Base-by-base conservation (phyloP, 2,888 invertebrate species). In the Teinopalpus imperialis region DNA sequence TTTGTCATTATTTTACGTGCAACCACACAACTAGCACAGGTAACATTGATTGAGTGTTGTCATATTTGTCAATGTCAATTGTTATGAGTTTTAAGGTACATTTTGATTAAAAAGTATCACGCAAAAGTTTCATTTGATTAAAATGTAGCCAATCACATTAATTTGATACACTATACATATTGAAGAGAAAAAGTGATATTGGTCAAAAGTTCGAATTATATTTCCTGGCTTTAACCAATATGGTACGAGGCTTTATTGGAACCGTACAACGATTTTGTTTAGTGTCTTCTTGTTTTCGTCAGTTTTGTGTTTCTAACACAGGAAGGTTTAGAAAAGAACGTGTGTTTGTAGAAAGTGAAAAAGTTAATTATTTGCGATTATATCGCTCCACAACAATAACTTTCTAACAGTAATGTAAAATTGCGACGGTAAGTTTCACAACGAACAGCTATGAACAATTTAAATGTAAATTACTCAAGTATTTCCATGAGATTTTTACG, bases 321-420 rank as follows among this genome's bases (percentile, higher is more conserved):
- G 7, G 8, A 35, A 29, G 13, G 20, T 5, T 10, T 23, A 23
- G 8, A 29, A 18, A 20, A 43, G 30, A 43, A 30, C 23, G 21
- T 23, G 12, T 37, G 34, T 29, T 32, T 27, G 39, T 21, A 34
- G 34, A 40, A 45, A 45, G 45, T 27, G 26, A 34, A 34, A 14
- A 20, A 37, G 10, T 20, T 44, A 44, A 31, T 44, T 44, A 30
- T 31, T 44, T 32, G 26, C 26, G 26, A 44, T 39, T 20, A 37
- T 23, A 32, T 39, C 31, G 8, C 37, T 31, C 3, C 10, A 24
- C 12, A 31, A 37, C 7, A 24, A 18, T 20, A n/a, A 34, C 45
- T 45, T 45, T 39, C 45, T 45, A 45, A 14, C 14, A 14, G 45
- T 45, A 40, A 45, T 46, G 41, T 46, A 14, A 46, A 41, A 41